Percentiles rank a stretch among this genome's conserved stretches.
Evolutionary conservation across 2,888 invertebrate genomes (phyloP).

Genomic region (Chloroclysta siterata): DNA sequence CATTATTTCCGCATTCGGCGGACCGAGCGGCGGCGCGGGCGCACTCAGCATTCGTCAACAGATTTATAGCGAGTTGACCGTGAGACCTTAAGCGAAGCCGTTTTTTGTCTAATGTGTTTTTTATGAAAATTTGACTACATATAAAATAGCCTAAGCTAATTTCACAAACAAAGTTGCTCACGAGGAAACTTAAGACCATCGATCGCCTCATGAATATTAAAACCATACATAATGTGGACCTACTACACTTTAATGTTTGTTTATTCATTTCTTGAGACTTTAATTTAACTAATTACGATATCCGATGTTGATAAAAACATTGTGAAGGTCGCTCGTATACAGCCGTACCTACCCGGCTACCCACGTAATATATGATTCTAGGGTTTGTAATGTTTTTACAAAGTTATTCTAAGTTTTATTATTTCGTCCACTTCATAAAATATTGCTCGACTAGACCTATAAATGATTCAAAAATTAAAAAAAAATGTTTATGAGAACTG

Average conservation of each 20-base stretch:
- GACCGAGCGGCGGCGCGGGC: constrained; percentile 38
- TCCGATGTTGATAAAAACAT: constrained; percentile 47
- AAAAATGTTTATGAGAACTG: constrained; percentile 3
- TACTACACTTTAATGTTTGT: constrained; percentile 49
- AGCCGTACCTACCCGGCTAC: constrained; percentile 11
- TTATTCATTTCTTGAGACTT: constrained; percentile 61
- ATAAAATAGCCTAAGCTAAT: constrained; percentile 72
- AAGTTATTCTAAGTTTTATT: not conserved
- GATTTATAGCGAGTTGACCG: constrained; percentile 81
- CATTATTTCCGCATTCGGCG: constrained; percentile 62
- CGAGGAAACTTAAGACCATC: constrained; percentile 64
- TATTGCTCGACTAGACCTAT: not conserved
- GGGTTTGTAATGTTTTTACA: not conserved
- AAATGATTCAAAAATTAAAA: no score
- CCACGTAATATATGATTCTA: constrained; percentile 9
- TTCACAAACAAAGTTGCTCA: constrained; percentile 65
- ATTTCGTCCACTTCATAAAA: not conserved
- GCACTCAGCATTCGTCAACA: constrained; percentile 64
- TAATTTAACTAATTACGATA: constrained; percentile 60
- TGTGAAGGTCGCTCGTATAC: constrained; percentile 47
- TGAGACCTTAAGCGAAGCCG: constrained; percentile 78
- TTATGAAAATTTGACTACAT: constrained; percentile 77
- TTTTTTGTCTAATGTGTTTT: constrained; percentile 81
- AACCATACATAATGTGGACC: constrained; percentile 30
- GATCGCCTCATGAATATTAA: constrained; percentile 67